Evolutionary conservation across 2,797 vertebrate species (phyloP).

Genomic region (Garrulus glandarius): DNA sequence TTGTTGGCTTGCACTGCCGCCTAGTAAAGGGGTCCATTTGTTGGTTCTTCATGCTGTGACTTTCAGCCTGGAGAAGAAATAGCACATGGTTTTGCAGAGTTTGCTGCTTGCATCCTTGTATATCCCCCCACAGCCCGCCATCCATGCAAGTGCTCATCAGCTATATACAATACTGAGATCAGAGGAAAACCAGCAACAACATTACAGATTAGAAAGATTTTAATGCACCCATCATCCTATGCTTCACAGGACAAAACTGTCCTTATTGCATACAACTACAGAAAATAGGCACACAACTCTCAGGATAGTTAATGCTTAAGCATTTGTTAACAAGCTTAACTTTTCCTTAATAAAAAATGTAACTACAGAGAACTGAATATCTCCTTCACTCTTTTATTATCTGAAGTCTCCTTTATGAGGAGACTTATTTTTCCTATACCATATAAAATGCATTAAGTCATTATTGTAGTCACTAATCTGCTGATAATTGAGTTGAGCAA

Average conservation of each 20-base stretch:
- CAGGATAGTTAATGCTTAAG: not conserved
- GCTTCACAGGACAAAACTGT: not conserved
- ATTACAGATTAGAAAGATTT: not conserved
- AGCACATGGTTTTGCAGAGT: not conserved
- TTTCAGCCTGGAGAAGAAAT: slow-evolving; percentile 85
- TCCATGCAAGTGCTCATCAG: not conserved
- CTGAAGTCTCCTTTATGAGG: not conserved
- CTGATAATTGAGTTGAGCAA: not conserved
- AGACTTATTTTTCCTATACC: not conserved
- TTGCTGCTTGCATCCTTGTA: not conserved
- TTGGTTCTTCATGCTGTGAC: slow-evolving; percentile 94
- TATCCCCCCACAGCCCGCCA: not conserved
- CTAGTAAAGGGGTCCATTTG: slow-evolving; percentile 99
- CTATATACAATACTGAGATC: not conserved
- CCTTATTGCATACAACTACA: not conserved
- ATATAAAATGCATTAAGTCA: not conserved
- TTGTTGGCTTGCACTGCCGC: slow-evolving; percentile 97
- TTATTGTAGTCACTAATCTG: not conserved
- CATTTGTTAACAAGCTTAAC: not conserved
- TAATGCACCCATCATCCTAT: not conserved
- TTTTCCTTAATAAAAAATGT: not conserved
- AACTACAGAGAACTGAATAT: not conserved
- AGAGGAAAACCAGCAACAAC: not conserved
- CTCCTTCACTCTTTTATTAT: not conserved
- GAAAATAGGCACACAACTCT: not conserved